Percentiles rank a stretch among this genome's conserved stretches.
phyloP scores from a whole-genome alignment of 2,113 vertebrate genomes.

The Salvelinus sp. region DNA sequence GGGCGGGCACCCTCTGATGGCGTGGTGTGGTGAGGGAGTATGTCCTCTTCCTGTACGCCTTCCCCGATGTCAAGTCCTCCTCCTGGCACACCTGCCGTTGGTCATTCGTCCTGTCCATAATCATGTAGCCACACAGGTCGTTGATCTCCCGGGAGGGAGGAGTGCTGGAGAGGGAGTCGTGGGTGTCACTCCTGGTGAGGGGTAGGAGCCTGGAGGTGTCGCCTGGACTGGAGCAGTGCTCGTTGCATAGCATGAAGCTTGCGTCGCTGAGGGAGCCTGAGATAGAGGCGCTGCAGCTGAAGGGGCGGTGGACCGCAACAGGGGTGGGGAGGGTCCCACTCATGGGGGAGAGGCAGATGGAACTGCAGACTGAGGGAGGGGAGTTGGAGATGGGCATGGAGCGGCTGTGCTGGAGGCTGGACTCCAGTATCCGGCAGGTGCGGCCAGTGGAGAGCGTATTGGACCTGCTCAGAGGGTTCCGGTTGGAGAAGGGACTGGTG shows the following conservation, averaged over 20 bases:
- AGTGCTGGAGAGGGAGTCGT: conserved; percentile 86
- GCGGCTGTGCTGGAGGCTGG: conserved; percentile 82
- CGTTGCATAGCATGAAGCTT: conserved; percentile 90
- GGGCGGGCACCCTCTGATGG: conserved; percentile 76
- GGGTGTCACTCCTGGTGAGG: conserved; percentile 85
- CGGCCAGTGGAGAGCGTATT: conserved; percentile 73
- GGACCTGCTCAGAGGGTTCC: conserved; percentile 78
- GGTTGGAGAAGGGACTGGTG: conserved; percentile 76
- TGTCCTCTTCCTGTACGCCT: conserved; percentile 86
- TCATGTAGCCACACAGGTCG: conserved; percentile 85
- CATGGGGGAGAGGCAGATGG: conserved; percentile 85
- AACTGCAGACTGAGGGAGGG: conserved; percentile 82
- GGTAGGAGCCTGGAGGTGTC: conserved; percentile 75
- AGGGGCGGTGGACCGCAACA: conserved; percentile 81
- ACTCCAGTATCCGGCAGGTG: conserved; percentile 67
- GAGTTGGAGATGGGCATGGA: conserved; percentile 86
- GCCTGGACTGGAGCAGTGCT: conserved; percentile 87
- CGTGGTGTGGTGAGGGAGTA: conserved; percentile 88
- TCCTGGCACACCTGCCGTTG: conserved; percentile 33
- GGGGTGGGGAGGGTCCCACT: conserved; percentile 80
- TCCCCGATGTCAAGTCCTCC: conserved; percentile 66
- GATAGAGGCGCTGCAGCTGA: conserved; percentile 87
- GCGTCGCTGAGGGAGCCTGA: conserved; percentile 91
- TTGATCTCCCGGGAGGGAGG: conserved; percentile 79
- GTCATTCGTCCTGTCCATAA: conserved; percentile 81